These are phyloP conservation scores for Hyla sarda DNA, from an alignment of 2,113 vertebrate genomes.

Conservation along the genomic window DNA sequence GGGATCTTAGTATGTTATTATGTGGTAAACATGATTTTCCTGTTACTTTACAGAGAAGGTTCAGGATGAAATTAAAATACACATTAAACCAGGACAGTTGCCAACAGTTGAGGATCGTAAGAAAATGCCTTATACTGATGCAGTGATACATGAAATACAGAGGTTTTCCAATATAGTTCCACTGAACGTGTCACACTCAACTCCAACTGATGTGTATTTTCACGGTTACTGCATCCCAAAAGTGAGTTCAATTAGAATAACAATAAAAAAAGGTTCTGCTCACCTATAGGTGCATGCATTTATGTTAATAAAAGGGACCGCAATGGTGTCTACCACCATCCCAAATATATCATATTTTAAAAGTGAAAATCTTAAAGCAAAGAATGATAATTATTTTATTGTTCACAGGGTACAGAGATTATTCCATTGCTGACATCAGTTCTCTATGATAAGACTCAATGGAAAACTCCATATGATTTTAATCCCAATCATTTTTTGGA, in stretches of 20 bases:
- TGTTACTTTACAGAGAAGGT: slow-evolving; percentile 65
- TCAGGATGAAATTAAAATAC: slow-evolving; percentile 57
- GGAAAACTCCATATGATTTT: slow-evolving; percentile 73
- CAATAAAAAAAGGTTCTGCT: neutral
- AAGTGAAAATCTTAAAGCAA: neutral
- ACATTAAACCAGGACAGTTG: too few relatives aligned
- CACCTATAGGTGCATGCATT: neutral
- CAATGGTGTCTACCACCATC: neutral
- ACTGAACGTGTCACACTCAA: slow-evolving; percentile 64
- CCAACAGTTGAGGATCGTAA: slow-evolving; percentile 69
- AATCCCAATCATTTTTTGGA: slow-evolving; percentile 76
- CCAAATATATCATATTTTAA: neutral
- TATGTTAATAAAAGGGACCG: neutral
- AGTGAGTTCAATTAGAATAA: slow-evolving; percentile 53
- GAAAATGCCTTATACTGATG: slow-evolving; percentile 80
- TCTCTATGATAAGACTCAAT: slow-evolving; percentile 71
- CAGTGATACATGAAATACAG: slow-evolving; percentile 85
- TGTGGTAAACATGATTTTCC: neutral
- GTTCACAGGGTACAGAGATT: slow-evolving; percentile 65
- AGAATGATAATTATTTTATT: neutral
- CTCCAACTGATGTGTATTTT: slow-evolving; percentile 63
- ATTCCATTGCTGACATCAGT: slow-evolving; percentile 72
- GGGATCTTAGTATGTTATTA: neutral
- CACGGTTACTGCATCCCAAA: slow-evolving; percentile 68
- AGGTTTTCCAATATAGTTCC: slow-evolving; percentile 80